Base-by-base conservation (phyloP, 2,888 invertebrate genomes). In the Plebejus melissa region DNA sequence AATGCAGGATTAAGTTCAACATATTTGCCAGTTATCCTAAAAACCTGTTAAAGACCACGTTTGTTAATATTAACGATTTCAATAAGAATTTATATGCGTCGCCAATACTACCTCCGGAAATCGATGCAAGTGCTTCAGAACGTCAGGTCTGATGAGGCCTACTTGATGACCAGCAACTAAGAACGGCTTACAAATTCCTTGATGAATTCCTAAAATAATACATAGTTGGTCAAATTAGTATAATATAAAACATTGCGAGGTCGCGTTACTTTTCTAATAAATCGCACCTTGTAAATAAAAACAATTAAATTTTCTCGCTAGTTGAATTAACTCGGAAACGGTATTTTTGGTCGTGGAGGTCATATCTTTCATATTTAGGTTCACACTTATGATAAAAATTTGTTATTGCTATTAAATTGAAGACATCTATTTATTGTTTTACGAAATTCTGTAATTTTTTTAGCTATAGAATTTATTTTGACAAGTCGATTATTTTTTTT, bases 121-220 rank as follows among this genome's bases (percentile, higher is more conserved):
- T 88, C 96, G 95, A 79, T 96, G 92, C 78, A 98, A 94, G 85
- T 97, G 96, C 88, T 96, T 96, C 91, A 97, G 95, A 76, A 98
- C 96, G 94, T 98, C 96, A 75, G 97, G 96, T 81, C 97, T 95
- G 81, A 98, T 96, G 79, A 98, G 93, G 78, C 98, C 98, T 76
- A 98, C 97, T 94, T 98, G 98, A 85, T 96, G 96, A 76, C 97
- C 98, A 85, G 97, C 97, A 74, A 98, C 97, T 81, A 97, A 94
- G 88, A 98, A 98, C 74, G 98, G 98, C 85, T 96, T 95, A 91
- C 97, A 98, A 88, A 96, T 96, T 77, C 96, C 96, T 87, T 95
- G 95, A 84, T 95, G 95, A 83, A 97, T 94, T 82, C 97, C 97
- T 97, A 80, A 80, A 87, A 85, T 79, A 82, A 80, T 80, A 74